Evolutionary conservation across 2,113 vertebrate genomes (phyloP).

Genomic region (Micromys minutus): DNA sequence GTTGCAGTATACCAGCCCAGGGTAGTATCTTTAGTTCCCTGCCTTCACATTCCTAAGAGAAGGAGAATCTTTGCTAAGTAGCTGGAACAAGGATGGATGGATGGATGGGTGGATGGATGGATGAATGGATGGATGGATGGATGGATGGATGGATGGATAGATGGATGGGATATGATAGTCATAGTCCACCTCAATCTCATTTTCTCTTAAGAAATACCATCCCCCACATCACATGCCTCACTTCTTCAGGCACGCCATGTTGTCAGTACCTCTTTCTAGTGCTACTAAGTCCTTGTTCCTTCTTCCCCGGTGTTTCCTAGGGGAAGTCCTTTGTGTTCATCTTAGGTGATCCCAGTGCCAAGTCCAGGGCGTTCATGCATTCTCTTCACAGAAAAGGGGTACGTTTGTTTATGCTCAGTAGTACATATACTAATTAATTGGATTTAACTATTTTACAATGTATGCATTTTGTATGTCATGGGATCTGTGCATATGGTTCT

Average conservation of each 20-base stretch:
- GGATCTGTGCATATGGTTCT: not conserved
- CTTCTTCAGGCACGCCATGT: not conserved
- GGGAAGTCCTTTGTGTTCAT: not conserved
- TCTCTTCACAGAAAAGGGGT: not conserved
- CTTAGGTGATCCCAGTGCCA: not conserved
- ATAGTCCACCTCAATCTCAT: not conserved
- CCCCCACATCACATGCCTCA: no score
- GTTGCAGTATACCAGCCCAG: not conserved
- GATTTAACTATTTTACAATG: not conserved
- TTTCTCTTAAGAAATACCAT: not conserved
- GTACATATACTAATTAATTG: not conserved
- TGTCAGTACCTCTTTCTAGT: not conserved
- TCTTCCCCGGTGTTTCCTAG: not conserved
- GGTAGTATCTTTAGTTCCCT: not conserved
- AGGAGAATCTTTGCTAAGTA: not conserved
- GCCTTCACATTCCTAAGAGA: not conserved
- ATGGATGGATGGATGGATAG: not conserved
- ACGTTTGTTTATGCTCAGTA: not conserved
- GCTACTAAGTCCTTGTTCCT: accelerated
- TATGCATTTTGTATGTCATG: not conserved
- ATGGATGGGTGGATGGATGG: not conserved
- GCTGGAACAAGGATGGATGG: not conserved
- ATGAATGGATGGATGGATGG: not conserved
- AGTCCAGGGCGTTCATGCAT: not conserved
- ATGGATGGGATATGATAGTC: no score